These are phyloP conservation scores for Elysia crispata DNA, from an alignment of 2,888 invertebrate genomes.

Conservation along the genomic window DNA sequence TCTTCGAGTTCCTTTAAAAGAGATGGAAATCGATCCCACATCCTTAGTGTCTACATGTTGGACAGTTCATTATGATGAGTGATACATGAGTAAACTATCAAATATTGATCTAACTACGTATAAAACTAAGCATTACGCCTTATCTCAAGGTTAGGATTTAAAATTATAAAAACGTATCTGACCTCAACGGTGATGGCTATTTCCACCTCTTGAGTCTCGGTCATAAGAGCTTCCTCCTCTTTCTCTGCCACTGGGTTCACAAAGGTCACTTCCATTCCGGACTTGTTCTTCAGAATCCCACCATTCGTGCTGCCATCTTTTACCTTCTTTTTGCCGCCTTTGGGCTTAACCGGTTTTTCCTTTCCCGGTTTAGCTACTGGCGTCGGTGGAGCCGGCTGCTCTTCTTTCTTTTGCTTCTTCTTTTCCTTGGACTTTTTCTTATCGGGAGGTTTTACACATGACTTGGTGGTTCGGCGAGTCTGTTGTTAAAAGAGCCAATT, in stretches of 20 bases:
- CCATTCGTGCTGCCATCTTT: constrained; percentile 48
- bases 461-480: constrained; percentile 50
- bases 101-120: too few species aligned
- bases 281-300: constrained; percentile 50
- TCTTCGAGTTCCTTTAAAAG: too few species aligned
- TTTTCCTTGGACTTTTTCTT: constrained; percentile 48
- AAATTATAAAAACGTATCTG: neutral
- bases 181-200: constrained; percentile 68
- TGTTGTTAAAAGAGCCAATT: constrained; percentile 13
- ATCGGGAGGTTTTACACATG: constrained; percentile 48
- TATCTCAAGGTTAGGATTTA: too few species aligned
- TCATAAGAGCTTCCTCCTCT: constrained; percentile 69
- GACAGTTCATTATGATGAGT: too few species aligned
- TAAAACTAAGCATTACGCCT: too few species aligned
- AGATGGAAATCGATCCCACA: too few species aligned
- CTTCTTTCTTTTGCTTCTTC: neutral
- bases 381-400: too few species aligned
- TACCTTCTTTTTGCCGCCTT: constrained; percentile 48
- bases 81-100: too few species aligned
- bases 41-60: too few species aligned
- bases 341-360: constrained; percentile 47
- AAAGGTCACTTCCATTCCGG: constrained; percentile 61
- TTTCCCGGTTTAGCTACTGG: neutral
- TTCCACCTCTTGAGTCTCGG: constrained; percentile 59
- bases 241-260: constrained; percentile 62